Conservation (phyloP, 2,797 vertebrate species). For the Coregonus sp. region DNA sequence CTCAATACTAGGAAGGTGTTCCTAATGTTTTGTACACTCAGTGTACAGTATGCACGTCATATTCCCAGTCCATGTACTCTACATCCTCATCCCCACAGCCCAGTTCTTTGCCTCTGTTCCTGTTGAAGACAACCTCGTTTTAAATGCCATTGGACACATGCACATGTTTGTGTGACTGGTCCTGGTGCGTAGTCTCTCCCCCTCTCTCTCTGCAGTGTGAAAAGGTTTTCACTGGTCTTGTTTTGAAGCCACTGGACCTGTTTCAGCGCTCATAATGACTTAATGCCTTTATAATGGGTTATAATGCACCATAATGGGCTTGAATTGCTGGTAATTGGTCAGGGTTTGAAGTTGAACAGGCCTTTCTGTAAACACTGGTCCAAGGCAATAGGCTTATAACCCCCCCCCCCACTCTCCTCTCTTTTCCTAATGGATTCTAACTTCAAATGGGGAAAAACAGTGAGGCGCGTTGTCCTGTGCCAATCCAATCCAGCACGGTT, state of each 20-base stretch:
- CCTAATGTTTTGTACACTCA: no score
- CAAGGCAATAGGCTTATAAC: constrained; percentile 52
- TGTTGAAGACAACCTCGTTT: background rate
- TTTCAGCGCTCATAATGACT: constrained; percentile 44
- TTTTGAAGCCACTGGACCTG: constrained; percentile 11
- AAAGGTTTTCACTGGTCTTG: background rate
- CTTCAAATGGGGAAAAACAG: constrained; percentile 60
- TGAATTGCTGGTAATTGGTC: constrained; percentile 34
- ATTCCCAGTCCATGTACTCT: background rate
- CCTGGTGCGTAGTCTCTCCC: background rate
- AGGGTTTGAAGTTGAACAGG: constrained; percentile 53
- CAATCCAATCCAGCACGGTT: constrained; percentile 69
- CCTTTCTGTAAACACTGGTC: constrained; percentile 59
- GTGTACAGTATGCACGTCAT: background rate
- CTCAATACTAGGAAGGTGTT: no score
- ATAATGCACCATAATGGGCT: constrained; percentile 53
- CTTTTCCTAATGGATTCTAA: constrained; percentile 52
- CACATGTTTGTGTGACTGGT: background rate
- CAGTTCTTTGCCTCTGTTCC: background rate
- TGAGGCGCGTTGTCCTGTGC: constrained; percentile 59
- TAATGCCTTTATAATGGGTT: constrained; percentile 55
- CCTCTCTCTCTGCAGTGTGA: background rate
- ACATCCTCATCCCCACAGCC: background rate
- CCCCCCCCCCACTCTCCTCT: constrained; percentile 16
- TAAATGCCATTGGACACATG: background rate